Conservation (phyloP, 2,113 vertebrate genomes). For the Marcusenius ussheri region DNA sequence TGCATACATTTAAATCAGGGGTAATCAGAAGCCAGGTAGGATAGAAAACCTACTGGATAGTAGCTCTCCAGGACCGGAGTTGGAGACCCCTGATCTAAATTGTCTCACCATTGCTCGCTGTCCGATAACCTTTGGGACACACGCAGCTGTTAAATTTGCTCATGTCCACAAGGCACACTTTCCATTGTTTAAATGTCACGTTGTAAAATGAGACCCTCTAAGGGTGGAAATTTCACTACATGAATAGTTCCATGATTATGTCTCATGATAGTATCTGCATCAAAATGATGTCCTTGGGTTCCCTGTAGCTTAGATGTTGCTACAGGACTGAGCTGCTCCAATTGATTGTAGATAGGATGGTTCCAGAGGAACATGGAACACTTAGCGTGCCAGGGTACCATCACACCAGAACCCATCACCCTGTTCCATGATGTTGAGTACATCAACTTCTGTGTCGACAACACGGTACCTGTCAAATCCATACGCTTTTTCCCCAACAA, state of each 20-base stretch:
- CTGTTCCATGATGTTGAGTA: too few relatives aligned
- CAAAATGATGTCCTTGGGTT: background rate
- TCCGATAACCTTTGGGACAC: background rate
- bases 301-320: background rate
- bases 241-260: background rate
- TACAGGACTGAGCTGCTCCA: background rate
- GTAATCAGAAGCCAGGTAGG: too few relatives aligned
- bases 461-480: too few relatives aligned
- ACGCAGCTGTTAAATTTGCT: background rate
- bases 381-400: background rate
- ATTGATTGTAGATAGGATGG: background rate
- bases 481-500: too few relatives aligned
- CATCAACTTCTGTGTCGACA: too few relatives aligned
- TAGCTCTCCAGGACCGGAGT: too few relatives aligned
- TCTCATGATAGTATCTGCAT: background rate
- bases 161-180: background rate
- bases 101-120: background rate
- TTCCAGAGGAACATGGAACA: background rate
- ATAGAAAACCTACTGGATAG: too few relatives aligned
- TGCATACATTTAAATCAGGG: background rate
- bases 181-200: background rate
- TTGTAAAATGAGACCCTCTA: background rate
- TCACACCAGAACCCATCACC: background rate
- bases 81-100: background rate
- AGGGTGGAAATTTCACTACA: background rate